Evolutionary conservation across 1,140 invertebrate genomes (phyloP), one percentile per base, ranked within the genome.

Genomic region (Eupristina koningsbergeri): DNA sequence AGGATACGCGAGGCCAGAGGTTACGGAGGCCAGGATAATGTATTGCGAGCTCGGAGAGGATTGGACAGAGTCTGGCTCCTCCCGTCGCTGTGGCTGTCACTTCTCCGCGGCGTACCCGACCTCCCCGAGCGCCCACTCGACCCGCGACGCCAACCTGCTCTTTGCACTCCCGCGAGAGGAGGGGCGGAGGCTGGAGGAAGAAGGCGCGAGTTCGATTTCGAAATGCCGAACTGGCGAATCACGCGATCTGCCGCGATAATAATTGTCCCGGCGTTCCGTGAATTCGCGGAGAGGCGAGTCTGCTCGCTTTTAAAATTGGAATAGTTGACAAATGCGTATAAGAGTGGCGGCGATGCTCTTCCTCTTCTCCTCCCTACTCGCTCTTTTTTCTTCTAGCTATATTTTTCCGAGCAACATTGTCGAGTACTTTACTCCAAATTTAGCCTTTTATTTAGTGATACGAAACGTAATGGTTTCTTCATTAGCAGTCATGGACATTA

Each of bases 1-100:
- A 58, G 53, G 11, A 47, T 13, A 7, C 36, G 29, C 41, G 67
- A 80, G 64, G 64, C 45, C 79, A 71, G 80, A 82, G 80, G 73
- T 82, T 64, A 64, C 29, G 34, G 76, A 64, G 79, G 75, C 64
- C 86, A 87, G 87, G 84, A 87, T 87, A 84, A 90, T 89, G 87
- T 89, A 76, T 82, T 58, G 80, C 41, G 63, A 69, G 36, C 73
- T 89, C 89, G 89, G 86, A 89, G 90, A 91, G 89, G 91, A 92
- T 91, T 92, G 91, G 91, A 91, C 89, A 89, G 89, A n/a, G 90
- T 86, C 87, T 89, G 88, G 90, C 91, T 92, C 91, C 91, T 91
- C 91, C 91, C 90, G 91, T 58, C n/a, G n/a, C n/a, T n/a, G n/a
- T 89, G 87, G 86, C 53, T 36, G 89, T 88, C 88, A 86, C 85